A percentile compares a stretch with the other conserved stretches of the same genome.
Conservation (phyloP, 2,888 invertebrate genomes). For the Hydropsyche betteni region DNA sequence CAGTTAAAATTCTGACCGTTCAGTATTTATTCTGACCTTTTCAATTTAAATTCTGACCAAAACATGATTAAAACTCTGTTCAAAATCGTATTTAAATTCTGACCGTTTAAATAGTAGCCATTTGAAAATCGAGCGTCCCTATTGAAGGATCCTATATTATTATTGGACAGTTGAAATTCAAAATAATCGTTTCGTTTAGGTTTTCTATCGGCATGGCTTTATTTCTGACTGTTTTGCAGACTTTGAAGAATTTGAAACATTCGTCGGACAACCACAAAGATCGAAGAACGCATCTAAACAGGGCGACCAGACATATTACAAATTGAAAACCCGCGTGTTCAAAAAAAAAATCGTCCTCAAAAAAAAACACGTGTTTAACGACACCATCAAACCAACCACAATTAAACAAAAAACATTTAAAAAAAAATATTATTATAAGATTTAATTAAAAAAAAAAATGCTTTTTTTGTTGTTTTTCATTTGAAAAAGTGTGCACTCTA, state of each 20-base stretch:
- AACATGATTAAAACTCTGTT: too few relatives aligned
- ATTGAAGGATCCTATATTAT: too few relatives aligned
- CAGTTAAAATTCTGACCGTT: too few relatives aligned
- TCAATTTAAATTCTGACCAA: too few relatives aligned
- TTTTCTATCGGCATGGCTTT: neutral
- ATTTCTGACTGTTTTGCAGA: neutral
- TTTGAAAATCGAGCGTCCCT: too few relatives aligned
- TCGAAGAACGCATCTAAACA: neutral
- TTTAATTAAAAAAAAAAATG: neutral
- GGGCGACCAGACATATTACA: neutral
- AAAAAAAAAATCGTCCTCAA: neutral
- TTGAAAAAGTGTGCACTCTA: slow-evolving; percentile 19
- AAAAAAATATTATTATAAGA: slow-evolving; percentile 1
- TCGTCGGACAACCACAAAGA: slow-evolving; percentile 11
- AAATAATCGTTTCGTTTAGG: neutral
- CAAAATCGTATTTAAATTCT: too few relatives aligned
- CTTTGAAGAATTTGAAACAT: slow-evolving; percentile 23
- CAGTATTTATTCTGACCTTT: too few relatives aligned
- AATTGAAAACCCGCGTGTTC: slow-evolving; percentile 13
- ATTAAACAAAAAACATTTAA: neutral
- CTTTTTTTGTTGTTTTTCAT: neutral
- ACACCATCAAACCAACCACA: neutral
- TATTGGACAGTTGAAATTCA: neutral
- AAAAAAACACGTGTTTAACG: neutral
- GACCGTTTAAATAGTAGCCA: too few relatives aligned